A percentile compares a stretch with the other conserved stretches of the same genome.
Conservation (phyloP, 1,140 invertebrate genomes). For the Atta cephalotes region DNA sequence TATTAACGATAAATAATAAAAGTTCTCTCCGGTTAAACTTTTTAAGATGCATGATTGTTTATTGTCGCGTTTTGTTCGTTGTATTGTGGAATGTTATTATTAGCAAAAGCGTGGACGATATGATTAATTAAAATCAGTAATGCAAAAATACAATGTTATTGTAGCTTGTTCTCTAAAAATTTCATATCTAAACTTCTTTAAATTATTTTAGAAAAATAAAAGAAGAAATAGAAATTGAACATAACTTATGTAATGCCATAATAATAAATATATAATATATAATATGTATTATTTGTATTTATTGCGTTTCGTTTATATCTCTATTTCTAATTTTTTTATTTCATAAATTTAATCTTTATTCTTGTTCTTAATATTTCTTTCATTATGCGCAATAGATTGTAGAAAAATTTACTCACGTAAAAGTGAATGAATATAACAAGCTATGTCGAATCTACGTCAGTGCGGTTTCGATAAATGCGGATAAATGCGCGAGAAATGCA, state of each 20-base stretch:
- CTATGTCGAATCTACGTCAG: background rate
- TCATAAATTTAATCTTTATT: no score
- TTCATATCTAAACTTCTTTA: background rate
- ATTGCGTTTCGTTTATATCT: no score
- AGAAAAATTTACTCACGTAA: background rate
- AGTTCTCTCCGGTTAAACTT: background rate
- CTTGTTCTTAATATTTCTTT: no score
- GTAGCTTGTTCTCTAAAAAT: background rate
- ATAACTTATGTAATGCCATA: no score
- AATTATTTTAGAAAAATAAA: background rate
- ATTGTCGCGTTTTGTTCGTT: conserved; percentile 3
- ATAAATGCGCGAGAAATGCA: conserved; percentile 13
- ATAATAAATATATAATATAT: no score
- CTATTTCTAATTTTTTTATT: no score
- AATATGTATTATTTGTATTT: no score
- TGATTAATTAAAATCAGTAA: background rate
- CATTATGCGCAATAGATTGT: background rate
- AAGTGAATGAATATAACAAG: background rate
- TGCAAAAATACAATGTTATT: background rate
- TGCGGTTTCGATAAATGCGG: conserved; percentile 31
- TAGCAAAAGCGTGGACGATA: background rate
- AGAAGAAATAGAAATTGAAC: no score
- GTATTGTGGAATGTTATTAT: background rate
- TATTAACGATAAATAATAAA: conserved; percentile 1
- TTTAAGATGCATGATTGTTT: background rate